Evolutionary conservation across 2,888 invertebrate species (phyloP), one percentile per base, ranked within the genome.

Genomic region (Chaitophorus viminalis): DNA sequence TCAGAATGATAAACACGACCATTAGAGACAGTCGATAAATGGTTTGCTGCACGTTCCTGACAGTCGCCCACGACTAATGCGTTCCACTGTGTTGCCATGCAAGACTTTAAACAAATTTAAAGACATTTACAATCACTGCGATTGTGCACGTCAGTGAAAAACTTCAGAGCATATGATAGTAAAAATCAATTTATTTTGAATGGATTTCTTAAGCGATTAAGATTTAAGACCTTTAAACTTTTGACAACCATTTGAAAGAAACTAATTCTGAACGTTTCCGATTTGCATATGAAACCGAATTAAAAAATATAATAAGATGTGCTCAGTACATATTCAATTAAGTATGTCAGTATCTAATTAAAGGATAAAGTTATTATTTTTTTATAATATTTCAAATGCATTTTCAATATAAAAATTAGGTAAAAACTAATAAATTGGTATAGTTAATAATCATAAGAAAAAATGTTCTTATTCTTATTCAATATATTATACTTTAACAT

Each of bases 101-200:
- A n/a, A 29, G 65, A n/a, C 65, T 36, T 65, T 65, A 79, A 79
- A 79, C 36, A 54, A 76, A 78, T 60, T 25, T 14, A 36, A 78
- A 78, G 33, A n/a, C 60, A 33, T 60, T 78, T 78, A 25, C 60
- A 78, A 60, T 29, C 17, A 5, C 78, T 60, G 33, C 6, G 60
- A n/a, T 78, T 60, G 25, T 36, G 18, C 0, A 29, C 14, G 17
- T 76, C 31, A 18, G 52, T 52, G 21, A 76, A 76, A 76, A 52
- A 18, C 52, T 31, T 76, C 52, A 33, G 1, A 25, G 14, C 25
- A 3, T 68, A n/a, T 25, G 29, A 8, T 3, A 46, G 17, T 11
- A 60, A 21, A 65, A 65, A 65, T 79, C 8, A 79, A 78, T 65
- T 36, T n/a, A 39, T 79, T 78, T n/a, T n/a, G 33, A 79, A 79